phyloP scores from a whole-genome alignment of 2,888 invertebrate genomes.

The Aelia acuminata region DNA sequence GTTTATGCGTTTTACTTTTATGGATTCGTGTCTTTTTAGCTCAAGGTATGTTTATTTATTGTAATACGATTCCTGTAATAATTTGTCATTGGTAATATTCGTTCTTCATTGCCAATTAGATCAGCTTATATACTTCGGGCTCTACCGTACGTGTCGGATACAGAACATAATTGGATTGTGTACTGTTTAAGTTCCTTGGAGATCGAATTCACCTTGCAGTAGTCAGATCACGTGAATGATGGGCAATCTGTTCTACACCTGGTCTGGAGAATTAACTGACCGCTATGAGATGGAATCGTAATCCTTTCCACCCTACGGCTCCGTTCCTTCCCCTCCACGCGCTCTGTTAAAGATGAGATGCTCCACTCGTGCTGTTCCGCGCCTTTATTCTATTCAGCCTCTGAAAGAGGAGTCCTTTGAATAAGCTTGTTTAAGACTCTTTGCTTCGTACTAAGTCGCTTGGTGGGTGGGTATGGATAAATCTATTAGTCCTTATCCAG shows the following conservation, averaged over 20 bases:
- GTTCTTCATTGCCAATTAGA: neutral
- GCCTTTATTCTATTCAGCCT: neutral
- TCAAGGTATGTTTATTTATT: neutral
- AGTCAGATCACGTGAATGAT: slow-evolving; percentile 29
- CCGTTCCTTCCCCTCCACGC: neutral
- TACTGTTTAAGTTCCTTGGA: neutral
- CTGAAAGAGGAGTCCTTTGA: neutral
- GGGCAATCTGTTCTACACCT: neutral
- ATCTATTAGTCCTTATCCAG: too few species aligned
- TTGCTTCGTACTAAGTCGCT: too few species aligned
- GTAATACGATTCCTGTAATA: neutral
- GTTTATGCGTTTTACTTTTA: neutral
- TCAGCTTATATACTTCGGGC: neutral
- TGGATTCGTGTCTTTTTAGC: neutral
- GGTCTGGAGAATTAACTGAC: neutral
- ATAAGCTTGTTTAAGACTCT: neutral
- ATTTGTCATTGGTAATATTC: neutral
- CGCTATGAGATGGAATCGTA: slow-evolving; percentile 25
- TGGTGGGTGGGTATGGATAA: too few species aligned
- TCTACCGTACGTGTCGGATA: neutral
- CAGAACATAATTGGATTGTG: slow-evolving; percentile 9
- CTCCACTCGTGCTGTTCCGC: neutral
- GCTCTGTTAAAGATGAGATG: neutral
- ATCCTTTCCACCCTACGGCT: neutral
- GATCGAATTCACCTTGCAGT: neutral